phyloP scores from a whole-genome alignment of 2,888 invertebrate species.

The Anaspis maculata region DNA sequence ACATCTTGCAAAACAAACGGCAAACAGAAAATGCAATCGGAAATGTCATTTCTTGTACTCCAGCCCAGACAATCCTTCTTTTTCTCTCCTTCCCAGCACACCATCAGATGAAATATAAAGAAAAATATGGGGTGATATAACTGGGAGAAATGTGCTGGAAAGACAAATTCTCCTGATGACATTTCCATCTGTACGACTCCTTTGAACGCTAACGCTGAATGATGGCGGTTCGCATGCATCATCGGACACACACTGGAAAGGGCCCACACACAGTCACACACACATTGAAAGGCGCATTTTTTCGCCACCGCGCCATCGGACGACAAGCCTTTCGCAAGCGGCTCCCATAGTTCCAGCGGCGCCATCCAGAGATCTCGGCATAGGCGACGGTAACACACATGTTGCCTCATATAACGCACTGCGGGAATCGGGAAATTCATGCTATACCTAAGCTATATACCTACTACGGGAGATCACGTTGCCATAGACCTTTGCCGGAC shows the following conservation, averaged over 20 bases:
- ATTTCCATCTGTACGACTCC: conserved; percentile 30
- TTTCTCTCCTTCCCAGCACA: too few species aligned
- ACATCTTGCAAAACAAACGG: conserved; percentile 17
- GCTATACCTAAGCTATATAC: too few species aligned
- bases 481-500: too few species aligned
- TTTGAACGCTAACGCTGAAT: conserved; percentile 28
- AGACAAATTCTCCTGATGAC: conserved; percentile 31
- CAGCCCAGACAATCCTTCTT: conserved; percentile 18
- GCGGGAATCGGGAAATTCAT: too few species aligned
- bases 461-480: too few species aligned
- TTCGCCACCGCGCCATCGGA: too few species aligned
- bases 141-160: conserved; percentile 28
- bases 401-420: too few species aligned
- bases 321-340: too few species aligned
- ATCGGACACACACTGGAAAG: conserved; percentile 14
- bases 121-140: conserved; percentile 25
- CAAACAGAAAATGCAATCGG: conserved; percentile 24
- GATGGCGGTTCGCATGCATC: conserved; percentile 27
- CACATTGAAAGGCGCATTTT: too few species aligned
- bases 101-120: conserved; percentile 20
- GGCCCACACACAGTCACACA: neutral
- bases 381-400: too few species aligned
- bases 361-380: too few species aligned
- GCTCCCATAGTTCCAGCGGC: too few species aligned
- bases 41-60: conserved; percentile 21